Evolutionary conservation across 2,888 invertebrate species (phyloP), one percentile per base, ranked within the genome.

Genomic region (Tridacna gigas): DNA sequence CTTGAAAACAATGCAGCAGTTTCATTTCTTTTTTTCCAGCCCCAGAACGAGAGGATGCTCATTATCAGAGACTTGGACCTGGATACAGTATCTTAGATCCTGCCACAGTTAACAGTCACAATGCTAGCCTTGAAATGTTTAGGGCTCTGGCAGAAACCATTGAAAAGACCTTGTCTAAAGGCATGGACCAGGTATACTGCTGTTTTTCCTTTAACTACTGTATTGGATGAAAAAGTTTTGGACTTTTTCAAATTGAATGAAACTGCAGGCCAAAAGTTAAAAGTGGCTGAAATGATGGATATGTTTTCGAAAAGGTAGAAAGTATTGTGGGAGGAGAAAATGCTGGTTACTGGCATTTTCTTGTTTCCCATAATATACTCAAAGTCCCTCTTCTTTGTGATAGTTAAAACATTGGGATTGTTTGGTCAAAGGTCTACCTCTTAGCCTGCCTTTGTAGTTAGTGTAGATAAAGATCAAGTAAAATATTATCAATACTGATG

Each of bases 51-150:
- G 71, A 71, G 22, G 71, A 71, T 22, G 20, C 22, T 18, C 56
- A 22, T 20, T 92, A 91, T 69, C 89, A 91, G 66, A 89, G 90
- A 78, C 84, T 92, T n/a, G 93, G 93, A 26, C 93, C 93, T 3
- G 93, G 93, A 7, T 92, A 89, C 80, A 92, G 92, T 86, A 91
- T 92, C 25, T 80, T 93, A 28, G 89, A 90, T 61, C 89, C 86
- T 0, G 83, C 86, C 11, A 77, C 82, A 18, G 56, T 85, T 1
- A 91, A 92, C 74, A 78, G 67, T 12, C 83, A 88, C 18, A 91
- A 91, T 77, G 73, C 88, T 13, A 89, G 88, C 56, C 74, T 89
- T 1, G 90, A 91, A 37, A 82, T 90, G 84, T 88, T 93, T 65
- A 89, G 90, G 45, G 89, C 91, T 37, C 77, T 91, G 45, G 91